Conservation (phyloP, 23 tunicate genomes). For the Trididemnum miniatum region DNA sequence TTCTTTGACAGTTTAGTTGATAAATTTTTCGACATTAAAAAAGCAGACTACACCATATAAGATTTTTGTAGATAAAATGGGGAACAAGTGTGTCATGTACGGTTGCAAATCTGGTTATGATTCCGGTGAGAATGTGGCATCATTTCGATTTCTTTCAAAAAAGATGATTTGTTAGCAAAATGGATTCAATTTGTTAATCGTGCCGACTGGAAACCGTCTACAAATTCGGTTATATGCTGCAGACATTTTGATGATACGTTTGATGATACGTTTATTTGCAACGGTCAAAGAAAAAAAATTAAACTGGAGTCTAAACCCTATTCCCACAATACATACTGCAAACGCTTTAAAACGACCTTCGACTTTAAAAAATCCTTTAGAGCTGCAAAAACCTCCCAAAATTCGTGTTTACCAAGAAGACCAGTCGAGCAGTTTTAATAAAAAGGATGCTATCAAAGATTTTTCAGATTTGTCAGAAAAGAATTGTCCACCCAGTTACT, state of each 20-base stretch:
- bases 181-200: conserved; percentile 22
- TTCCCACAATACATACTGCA: neutral
- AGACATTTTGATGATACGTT: conserved; percentile 2
- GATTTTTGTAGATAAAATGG: neutral
- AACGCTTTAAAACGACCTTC: neutral
- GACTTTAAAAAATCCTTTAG: neutral
- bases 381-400: conserved; percentile 1
- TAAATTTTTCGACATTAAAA: too few species aligned
- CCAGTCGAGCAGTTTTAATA: neutral
- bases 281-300: conserved; percentile 5
- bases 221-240: neutral
- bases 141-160: conserved; percentile 1
- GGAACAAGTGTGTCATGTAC: conserved; percentile 5
- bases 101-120: conserved; percentile 26
- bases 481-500: neutral
- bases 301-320: neutral
- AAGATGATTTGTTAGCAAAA: conserved; percentile 14
- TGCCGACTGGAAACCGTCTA: neutral
- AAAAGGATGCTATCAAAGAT: neutral
- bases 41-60: too few species aligned
- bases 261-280: neutral
- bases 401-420: conserved; percentile 7
- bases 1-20: too few species aligned
- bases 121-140: neutral
- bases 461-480: neutral